phyloP scores from a whole-genome alignment of 2,797 vertebrate species.

The Neomorphus geoffroyi region DNA sequence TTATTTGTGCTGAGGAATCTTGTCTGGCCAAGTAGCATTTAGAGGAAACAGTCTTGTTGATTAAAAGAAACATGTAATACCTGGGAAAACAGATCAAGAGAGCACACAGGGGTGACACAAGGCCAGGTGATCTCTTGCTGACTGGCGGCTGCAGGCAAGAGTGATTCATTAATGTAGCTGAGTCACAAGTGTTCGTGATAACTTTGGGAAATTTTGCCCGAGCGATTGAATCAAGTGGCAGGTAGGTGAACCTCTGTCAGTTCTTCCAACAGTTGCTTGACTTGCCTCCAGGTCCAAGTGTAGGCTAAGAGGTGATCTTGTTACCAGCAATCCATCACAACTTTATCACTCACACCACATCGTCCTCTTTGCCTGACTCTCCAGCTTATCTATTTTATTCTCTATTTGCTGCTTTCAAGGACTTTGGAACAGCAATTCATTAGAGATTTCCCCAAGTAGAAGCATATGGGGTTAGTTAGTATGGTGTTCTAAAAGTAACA shows the following conservation, averaged over 20 bases:
- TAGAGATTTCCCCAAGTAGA: neutral
- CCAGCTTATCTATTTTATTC: neutral
- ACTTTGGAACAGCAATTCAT: neutral
- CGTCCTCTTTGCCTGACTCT: neutral
- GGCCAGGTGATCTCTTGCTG: neutral
- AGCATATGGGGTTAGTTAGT: neutral
- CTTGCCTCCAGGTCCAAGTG: neutral
- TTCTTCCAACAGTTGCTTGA: neutral
- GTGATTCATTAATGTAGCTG: neutral
- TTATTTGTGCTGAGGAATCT: neutral
- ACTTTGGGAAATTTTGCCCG: neutral
- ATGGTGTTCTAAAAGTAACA: neutral
- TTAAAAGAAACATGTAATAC: neutral
- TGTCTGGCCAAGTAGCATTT: neutral
- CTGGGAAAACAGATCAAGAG: neutral
- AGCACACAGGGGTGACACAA: rapidly evolving
- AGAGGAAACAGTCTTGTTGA: neutral
- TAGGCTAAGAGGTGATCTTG: neutral
- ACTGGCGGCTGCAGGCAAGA: neutral
- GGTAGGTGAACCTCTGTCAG: neutral
- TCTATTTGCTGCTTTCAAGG: neutral
- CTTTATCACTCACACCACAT: neutral
- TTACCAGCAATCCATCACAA: neutral
- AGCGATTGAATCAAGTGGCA: conserved; percentile 37
- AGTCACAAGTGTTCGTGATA: neutral